Conservation (phyloP, 2,888 invertebrate species). For the Quadroppia sp. region DNA sequence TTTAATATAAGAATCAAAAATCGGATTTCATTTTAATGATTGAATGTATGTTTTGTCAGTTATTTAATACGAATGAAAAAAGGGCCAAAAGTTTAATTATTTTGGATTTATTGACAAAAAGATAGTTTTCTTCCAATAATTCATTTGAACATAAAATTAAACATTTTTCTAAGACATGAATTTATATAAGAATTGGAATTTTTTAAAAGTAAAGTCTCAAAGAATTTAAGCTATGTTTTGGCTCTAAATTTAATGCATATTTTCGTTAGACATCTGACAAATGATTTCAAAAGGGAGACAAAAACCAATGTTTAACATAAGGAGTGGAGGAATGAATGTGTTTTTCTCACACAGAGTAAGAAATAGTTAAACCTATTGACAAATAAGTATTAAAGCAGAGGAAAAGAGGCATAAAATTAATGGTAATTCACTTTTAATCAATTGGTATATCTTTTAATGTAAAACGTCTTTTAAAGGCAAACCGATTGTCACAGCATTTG, state of each 20-base stretch:
- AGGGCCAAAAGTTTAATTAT: too few relatives aligned
- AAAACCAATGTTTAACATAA: not conserved
- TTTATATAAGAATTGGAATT: not conserved
- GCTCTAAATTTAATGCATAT: not conserved
- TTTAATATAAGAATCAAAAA: too few relatives aligned
- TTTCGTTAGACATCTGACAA: not conserved
- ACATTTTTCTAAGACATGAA: too few relatives aligned
- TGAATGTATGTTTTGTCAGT: too few relatives aligned
- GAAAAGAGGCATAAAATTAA: not conserved
- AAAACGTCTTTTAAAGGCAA: not conserved
- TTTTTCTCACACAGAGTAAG: not conserved
- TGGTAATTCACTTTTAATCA: not conserved
- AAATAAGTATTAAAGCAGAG: not conserved
- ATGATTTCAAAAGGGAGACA: not conserved
- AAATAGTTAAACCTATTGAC: too few relatives aligned
- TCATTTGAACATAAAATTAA: too few relatives aligned
- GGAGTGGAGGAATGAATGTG: not conserved
- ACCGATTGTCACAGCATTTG: not conserved
- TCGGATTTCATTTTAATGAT: too few relatives aligned
- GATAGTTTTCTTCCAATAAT: too few relatives aligned
- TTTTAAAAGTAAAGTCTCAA: not conserved
- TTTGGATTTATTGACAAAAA: too few relatives aligned
- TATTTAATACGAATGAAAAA: too few relatives aligned
- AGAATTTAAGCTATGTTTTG: not conserved
- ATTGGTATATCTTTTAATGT: not conserved